Percentiles rank a stretch among this genome's conserved stretches.
These are phyloP conservation scores for Noctua fimbriata DNA, from an alignment of 2,888 invertebrate genomes.

Conservation along the genomic window DNA sequence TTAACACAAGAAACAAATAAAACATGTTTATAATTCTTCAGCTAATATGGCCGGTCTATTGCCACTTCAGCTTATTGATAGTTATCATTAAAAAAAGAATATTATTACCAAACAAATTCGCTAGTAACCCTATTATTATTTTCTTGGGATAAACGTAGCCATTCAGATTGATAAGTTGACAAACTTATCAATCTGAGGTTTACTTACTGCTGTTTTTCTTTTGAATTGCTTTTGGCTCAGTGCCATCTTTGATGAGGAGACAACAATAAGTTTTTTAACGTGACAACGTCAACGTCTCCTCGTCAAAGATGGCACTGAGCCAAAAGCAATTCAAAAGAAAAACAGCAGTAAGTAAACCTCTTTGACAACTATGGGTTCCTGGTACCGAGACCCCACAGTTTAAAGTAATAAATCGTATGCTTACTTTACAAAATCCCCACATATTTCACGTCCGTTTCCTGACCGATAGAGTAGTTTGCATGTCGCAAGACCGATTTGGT, in stretches of 20 bases:
- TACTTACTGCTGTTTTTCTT: too few species aligned
- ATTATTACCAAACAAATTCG: not conserved
- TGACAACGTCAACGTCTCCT: too few species aligned
- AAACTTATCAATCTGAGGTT: too few species aligned
- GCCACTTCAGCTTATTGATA: not conserved
- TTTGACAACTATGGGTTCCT: slow-evolving; percentile 45
- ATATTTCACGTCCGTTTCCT: slow-evolving; percentile 53
- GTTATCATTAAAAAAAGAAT: not conserved
- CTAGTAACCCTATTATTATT: not conserved
- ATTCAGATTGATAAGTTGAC: not conserved
- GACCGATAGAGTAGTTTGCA: slow-evolving; percentile 52
- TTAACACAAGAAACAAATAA: not conserved
- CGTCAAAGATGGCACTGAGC: slow-evolving; percentile 29
- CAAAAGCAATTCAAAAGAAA: slow-evolving; percentile 23
- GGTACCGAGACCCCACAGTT: slow-evolving; percentile 29
- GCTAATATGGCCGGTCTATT: too few species aligned
- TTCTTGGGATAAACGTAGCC: not conserved
- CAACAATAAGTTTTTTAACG: too few species aligned
- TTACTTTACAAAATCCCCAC: slow-evolving; percentile 55
- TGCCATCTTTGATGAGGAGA: too few species aligned
- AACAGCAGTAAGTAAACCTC: slow-evolving; percentile 10
- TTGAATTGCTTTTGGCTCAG: too few species aligned
- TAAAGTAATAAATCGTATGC: slow-evolving; percentile 46
- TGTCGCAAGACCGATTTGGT: slow-evolving; percentile 55
- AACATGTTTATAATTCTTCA: too few species aligned